Percentiles rank a stretch among this genome's conserved stretches.
Conservation (phyloP, 2,113 vertebrate species). For the Amphiprion ocellaris region DNA sequence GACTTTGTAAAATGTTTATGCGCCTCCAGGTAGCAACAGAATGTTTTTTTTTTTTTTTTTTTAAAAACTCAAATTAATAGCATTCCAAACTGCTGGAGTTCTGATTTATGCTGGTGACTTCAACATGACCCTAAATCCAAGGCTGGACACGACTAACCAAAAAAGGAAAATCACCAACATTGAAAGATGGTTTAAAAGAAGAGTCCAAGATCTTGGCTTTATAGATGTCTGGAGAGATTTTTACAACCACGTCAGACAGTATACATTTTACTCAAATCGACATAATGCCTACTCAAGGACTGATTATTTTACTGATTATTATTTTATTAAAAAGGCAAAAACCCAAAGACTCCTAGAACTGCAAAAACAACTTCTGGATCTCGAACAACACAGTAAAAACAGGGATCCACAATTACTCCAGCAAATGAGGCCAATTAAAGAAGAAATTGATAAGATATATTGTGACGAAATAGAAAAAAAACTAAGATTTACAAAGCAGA, state of each 20-base stretch:
- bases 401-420: neutral
- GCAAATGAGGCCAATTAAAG: conserved; percentile 10
- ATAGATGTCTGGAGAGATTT: neutral
- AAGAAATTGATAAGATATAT: conserved; percentile 6
- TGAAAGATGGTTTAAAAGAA: conserved; percentile 1
- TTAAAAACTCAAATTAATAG: neutral
- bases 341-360: too few species aligned
- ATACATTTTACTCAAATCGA: too few species aligned
- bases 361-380: too few species aligned
- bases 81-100: neutral
- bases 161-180: conserved; percentile 5
- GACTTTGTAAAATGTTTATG: neutral
- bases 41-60: neutral
- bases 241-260: too few species aligned
- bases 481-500: conserved; percentile 10
- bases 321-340: too few species aligned
- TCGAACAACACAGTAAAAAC: neutral
- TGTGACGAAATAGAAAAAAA: conserved; percentile 10
- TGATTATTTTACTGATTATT: too few species aligned
- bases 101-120: neutral
- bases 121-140: neutral
- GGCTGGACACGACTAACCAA: neutral
- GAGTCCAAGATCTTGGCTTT: neutral
- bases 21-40: neutral
- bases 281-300: too few species aligned